These are phyloP conservation scores for Syndactyla subalaris DNA, from an alignment of 2,797 vertebrate genomes.

Conservation along the genomic window DNA sequence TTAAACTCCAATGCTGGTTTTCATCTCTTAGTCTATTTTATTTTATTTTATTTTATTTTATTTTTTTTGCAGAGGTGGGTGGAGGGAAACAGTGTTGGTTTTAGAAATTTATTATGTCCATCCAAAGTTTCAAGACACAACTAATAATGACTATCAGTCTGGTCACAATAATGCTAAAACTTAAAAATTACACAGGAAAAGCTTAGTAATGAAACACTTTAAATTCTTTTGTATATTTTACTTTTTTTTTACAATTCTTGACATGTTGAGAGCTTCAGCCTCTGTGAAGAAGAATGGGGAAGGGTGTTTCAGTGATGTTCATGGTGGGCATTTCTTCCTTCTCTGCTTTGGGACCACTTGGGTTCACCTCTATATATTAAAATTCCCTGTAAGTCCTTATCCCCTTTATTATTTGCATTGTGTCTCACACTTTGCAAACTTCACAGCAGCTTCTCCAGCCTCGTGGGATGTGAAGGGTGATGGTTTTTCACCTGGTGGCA, in stretches of 20 bases:
- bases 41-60: neutral
- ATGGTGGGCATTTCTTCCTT: neutral
- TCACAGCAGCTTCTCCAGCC: neutral
- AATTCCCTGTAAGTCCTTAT: neutral
- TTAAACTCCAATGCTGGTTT: neutral
- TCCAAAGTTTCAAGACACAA: neutral
- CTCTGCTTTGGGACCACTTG: neutral
- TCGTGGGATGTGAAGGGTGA: accelerated
- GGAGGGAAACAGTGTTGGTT: neutral
- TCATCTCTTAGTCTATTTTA: neutral
- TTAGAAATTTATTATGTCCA: neutral
- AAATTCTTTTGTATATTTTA: neutral
- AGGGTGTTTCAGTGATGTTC: neutral
- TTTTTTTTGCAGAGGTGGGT: neutral
- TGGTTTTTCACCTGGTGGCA: neutral
- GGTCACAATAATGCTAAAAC: neutral
- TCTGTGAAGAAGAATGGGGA: neutral
- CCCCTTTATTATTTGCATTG: accelerated
- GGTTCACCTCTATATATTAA: neutral
- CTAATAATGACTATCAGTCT: neutral
- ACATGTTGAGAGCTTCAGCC: neutral
- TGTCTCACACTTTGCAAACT: neutral
- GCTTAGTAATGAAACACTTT: neutral
- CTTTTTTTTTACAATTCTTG: neutral
- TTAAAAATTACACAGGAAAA: neutral